phyloP scores from a whole-genome alignment of 2,113 vertebrate genomes.

The Micronisus gabar region DNA sequence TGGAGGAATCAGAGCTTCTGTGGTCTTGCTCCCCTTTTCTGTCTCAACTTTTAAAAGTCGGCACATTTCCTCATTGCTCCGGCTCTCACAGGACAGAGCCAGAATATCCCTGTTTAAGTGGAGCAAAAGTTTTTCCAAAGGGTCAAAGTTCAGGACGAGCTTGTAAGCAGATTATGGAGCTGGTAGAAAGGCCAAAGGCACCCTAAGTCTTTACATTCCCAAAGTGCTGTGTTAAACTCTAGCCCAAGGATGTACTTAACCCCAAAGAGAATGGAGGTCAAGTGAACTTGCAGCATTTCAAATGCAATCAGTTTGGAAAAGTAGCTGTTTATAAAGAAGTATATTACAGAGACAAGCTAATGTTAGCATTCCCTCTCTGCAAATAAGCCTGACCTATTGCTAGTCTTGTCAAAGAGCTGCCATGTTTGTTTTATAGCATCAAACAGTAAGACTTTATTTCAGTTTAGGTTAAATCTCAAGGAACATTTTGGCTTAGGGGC shows the following conservation, averaged over 20 bases:
- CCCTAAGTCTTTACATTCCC: conserved; percentile 58
- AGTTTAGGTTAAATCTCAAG: conserved; percentile 5
- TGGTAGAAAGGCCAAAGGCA: conserved; percentile 55
- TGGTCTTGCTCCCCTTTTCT: neutral
- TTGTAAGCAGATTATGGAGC: conserved; percentile 60
- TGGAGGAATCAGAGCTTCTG: neutral
- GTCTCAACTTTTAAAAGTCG: neutral
- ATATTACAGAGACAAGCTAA: conserved; percentile 10
- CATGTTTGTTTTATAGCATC: conserved; percentile 12
- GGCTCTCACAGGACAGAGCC: conserved; percentile 9
- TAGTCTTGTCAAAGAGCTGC: conserved; percentile 13
- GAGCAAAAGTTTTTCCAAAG: conserved; percentile 51
- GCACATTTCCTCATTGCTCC: neutral
- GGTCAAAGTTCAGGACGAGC: conserved; percentile 27
- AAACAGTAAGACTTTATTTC: conserved; percentile 11
- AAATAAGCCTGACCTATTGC: conserved; percentile 37
- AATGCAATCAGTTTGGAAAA: conserved; percentile 42
- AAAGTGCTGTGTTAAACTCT: conserved; percentile 50
- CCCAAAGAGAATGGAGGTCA: conserved; percentile 50
- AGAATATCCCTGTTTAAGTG: conserved; percentile 30
- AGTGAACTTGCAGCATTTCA: conserved; percentile 62
- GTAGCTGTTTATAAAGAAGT: conserved; percentile 42
- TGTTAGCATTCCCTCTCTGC: conserved; percentile 24
- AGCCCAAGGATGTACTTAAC: conserved; percentile 67
- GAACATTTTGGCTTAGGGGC: neutral